A percentile compares a stretch with the other conserved stretches of the same genome.
phyloP scores from a whole-genome alignment of 2,888 invertebrate species.

The Ochropleura plecta region DNA sequence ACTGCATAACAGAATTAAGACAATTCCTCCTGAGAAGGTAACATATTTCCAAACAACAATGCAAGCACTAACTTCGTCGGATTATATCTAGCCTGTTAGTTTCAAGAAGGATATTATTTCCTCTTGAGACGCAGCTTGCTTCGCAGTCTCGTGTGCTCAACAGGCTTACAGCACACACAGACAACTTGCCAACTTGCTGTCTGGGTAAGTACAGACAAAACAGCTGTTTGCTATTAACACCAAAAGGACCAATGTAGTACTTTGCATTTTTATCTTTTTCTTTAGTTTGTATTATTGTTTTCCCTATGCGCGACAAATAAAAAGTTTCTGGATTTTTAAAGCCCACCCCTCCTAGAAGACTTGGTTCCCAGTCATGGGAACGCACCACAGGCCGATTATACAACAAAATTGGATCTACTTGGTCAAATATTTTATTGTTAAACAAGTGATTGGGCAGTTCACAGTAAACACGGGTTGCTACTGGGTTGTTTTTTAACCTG shows the following conservation, averaged over 20 bases:
- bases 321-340: not conserved
- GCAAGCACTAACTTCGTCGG: slow-evolving; percentile 1
- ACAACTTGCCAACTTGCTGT: not conserved
- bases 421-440: not conserved
- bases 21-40: not conserved
- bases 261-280: not conserved
- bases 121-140: not conserved
- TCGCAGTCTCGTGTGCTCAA: slow-evolving; percentile 7
- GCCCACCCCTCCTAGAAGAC: not conserved
- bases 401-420: not conserved
- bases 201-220: not conserved
- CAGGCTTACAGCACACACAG: slow-evolving; percentile 1
- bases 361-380: not conserved
- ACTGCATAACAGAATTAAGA: not conserved
- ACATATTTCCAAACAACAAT: not conserved
- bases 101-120: not conserved
- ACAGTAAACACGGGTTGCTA: not conserved
- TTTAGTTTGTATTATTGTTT: not conserved
- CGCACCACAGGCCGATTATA: not conserved
- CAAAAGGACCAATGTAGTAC: not conserved
- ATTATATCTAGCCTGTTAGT: slow-evolving; percentile 7
- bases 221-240: not conserved
- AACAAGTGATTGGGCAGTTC: not conserved
- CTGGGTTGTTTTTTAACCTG: not conserved
- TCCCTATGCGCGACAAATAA: not conserved